These are phyloP conservation scores for Sinocyclocheilus maitianheensis DNA, from an alignment of 2,113 vertebrate species.

Conservation along the genomic window DNA sequence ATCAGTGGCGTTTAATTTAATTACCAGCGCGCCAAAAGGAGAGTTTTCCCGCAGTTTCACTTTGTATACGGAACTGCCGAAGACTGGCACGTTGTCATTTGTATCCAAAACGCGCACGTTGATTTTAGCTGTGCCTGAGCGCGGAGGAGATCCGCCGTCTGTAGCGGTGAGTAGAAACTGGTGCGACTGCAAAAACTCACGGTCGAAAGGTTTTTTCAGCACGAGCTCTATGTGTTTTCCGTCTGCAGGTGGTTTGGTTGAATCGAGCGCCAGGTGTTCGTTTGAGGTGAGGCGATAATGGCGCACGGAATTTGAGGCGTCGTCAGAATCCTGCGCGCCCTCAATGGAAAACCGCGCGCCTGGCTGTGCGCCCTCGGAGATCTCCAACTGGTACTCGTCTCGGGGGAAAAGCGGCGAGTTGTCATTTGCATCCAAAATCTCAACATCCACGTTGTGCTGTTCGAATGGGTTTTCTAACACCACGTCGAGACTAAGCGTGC, in stretches of 20 bases:
- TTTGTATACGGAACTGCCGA: constrained; percentile 88
- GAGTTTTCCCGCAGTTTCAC: constrained; percentile 88
- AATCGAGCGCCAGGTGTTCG: constrained; percentile 87
- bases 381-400: constrained; percentile 87
- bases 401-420: constrained; percentile 88
- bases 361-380: constrained; percentile 87
- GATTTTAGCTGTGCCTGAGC: constrained; percentile 68
- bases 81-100: constrained; percentile 91
- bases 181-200: constrained; percentile 86
- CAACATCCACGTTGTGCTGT: constrained; percentile 88
- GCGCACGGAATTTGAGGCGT: constrained; percentile 89
- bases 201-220: constrained; percentile 88
- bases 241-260: constrained; percentile 83
- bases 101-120: constrained; percentile 86
- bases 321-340: constrained; percentile 89
- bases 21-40: constrained; percentile 81
- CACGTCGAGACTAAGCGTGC: constrained; percentile 86
- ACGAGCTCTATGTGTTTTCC: constrained; percentile 90
- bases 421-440: constrained; percentile 92
- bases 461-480: constrained; percentile 89
- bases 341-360: constrained; percentile 90
- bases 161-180: constrained; percentile 87
- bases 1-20: constrained; percentile 90
- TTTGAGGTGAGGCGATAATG: constrained; percentile 87
- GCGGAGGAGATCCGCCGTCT: constrained; percentile 87